Conservation (phyloP, 2,888 invertebrate genomes). For the Hypercompe scribonia region DNA sequence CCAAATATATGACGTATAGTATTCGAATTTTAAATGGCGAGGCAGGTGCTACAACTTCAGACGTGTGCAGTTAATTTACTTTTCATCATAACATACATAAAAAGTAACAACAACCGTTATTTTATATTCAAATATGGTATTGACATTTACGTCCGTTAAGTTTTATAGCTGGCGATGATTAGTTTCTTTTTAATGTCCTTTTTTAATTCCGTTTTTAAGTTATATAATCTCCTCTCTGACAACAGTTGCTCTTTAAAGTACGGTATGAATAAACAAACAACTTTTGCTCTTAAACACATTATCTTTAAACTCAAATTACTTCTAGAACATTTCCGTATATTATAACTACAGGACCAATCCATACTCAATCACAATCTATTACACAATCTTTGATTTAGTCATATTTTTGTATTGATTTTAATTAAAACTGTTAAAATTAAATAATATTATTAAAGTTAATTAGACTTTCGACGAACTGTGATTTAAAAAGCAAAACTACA, state of each 20-base stretch:
- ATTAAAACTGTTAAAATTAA: no score
- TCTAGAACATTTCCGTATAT: not conserved
- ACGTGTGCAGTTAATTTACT: conserved; percentile 24
- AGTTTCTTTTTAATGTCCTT: not conserved
- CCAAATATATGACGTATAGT: conserved; percentile 36
- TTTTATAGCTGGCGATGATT: conserved; percentile 9
- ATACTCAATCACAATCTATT: no score
- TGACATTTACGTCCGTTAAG: conserved; percentile 16
- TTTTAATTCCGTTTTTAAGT: not conserved
- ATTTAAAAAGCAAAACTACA: no score
- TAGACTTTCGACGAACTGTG: no score
- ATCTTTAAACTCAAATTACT: not conserved
- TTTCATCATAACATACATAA: conserved; percentile 15
- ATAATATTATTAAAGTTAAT: no score
- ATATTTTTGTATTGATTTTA: no score
- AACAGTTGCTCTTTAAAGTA: not conserved
- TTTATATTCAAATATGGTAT: conserved; percentile 13
- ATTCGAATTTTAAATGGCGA: conserved; percentile 37
- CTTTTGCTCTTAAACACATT: not conserved
- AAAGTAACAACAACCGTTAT: conserved; percentile 13
- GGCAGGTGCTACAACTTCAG: conserved; percentile 55
- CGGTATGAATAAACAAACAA: not conserved
- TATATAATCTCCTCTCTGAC: not conserved
- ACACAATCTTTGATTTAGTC: no score
- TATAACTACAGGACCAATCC: not conserved